Evolutionary conservation across 2,113 vertebrate species (phyloP), one percentile per base, ranked within the genome.

Genomic region (Otocyon megalotis): DNA sequence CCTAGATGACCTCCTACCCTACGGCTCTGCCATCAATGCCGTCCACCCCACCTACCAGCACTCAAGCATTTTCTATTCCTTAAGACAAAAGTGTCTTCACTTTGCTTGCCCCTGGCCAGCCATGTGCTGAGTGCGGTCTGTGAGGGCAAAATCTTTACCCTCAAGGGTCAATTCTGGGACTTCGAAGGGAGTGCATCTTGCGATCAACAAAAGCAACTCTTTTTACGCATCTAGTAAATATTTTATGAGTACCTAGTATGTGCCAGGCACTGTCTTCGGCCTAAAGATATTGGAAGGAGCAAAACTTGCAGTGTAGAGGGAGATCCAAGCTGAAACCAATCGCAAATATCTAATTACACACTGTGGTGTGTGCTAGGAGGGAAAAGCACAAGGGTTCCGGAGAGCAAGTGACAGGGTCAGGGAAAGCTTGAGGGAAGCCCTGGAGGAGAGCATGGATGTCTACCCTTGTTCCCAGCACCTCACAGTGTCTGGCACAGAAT

Each of bases 1-100:
- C 22, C 1, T 1, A 24, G 62, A 16, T 17, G 48, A n/a, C 48
- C 63, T 17, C 16, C 6, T 4, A 30, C 6, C 17, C 8, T 24
- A 22, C 3, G 7, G 48, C 17, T 92, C 77, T 90, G 28, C 43
- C 32, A 1, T 30, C 16, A 9, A 2, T 69, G 9, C 22, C 4
- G 0, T 8, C 43, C 4, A 7, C 22, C 56, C 63, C 2, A 2
- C 1, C 9, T 56, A 72, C 7, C 13, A 6, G 12, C 26, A 32
- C 16, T 82, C 8, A 50, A 93, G 12, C 35, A 48, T 37, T 35
- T 65, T 72, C 53, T 37, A 35, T 24, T 20, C 79, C 74, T 79
- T 28, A 56, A 48, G 43, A 30, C 71, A 50, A 72, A 74, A 71
- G 3, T 43, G 26, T 32, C n/a, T 60, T 43, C n/a, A 60, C 20